Evolutionary conservation across 2,797 vertebrate genomes (phyloP).

Genomic region (Benthosema pterotum): DNA sequence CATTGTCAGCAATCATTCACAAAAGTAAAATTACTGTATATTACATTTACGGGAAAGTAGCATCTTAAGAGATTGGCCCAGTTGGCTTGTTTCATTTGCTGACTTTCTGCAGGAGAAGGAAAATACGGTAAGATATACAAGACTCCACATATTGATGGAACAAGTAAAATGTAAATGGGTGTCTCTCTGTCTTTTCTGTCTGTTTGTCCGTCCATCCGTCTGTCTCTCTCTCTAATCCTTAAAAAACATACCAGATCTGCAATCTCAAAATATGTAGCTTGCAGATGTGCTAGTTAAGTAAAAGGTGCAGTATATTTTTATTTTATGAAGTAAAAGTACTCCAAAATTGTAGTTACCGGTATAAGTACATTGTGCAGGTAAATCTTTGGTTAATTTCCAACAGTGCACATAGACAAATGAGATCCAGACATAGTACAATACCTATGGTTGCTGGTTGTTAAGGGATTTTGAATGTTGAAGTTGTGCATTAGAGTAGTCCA

Average conservation of each 20-base stretch:
- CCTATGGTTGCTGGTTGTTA: background rate
- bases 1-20: slow-evolving; percentile 21
- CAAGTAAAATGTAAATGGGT: no score
- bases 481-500: slow-evolving; percentile 57
- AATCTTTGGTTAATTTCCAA: no score
- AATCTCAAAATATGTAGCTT: no score
- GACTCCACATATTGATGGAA: background rate
- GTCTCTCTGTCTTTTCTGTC: no score
- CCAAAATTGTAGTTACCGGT: background rate
- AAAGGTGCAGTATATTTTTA: no score
- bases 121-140: slow-evolving; percentile 11
- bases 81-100: slow-evolving; percentile 37
- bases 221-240: no score
- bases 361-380: no score
- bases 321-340: background rate
- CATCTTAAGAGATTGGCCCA: slow-evolving; percentile 58
- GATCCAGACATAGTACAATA: no score
- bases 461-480: slow-evolving; percentile 45
- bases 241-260: no score
- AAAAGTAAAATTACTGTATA: slow-evolving; percentile 32
- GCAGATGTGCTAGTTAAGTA: no score
- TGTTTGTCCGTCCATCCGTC: no score
- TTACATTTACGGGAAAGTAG: slow-evolving; percentile 66
- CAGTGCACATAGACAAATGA: no score
- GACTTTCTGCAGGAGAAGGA: slow-evolving; percentile 41